phyloP scores from a whole-genome alignment of 1,140 invertebrate genomes.

The Drosophila malerkotliana region DNA sequence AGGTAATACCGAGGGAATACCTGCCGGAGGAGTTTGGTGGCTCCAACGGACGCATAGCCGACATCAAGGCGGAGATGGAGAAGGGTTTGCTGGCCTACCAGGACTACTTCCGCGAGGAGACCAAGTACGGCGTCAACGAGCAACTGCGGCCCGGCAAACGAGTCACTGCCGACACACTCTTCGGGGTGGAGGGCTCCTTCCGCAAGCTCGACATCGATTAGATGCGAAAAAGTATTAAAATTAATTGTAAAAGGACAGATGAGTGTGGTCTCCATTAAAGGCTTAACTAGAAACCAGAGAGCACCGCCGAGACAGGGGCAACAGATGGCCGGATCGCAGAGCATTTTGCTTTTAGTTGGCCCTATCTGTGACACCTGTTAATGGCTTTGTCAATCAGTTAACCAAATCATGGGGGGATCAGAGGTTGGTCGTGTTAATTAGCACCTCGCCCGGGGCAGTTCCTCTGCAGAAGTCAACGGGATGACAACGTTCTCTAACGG shows the following conservation, averaged over 20 bases:
- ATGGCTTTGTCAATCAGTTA: constrained; percentile 71
- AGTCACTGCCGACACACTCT: constrained; percentile 84
- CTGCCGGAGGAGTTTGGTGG: constrained; percentile 86
- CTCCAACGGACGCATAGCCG: constrained; percentile 83
- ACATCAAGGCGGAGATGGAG: constrained; percentile 85
- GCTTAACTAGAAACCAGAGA: not conserved
- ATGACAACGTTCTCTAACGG: constrained; percentile 39
- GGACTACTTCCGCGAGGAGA: constrained; percentile 85
- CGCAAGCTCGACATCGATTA: constrained; percentile 82
- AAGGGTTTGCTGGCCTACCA: constrained; percentile 84
- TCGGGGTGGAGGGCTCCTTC: constrained; percentile 86
- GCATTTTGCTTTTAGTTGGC: constrained; percentile 55
- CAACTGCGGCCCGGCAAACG: constrained; percentile 84
- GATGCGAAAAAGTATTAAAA: constrained; percentile 1
- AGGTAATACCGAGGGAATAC: constrained; percentile 84
- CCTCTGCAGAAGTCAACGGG: constrained; percentile 8
- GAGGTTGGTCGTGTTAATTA: constrained; percentile 58
- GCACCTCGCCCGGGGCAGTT: constrained; percentile 33
- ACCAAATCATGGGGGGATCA: constrained; percentile 57
- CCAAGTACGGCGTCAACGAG: constrained; percentile 85
- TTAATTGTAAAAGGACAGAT: not conserved
- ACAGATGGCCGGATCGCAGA: constrained; percentile 26
- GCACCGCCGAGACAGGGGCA: not conserved
- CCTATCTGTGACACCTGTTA: constrained; percentile 72
- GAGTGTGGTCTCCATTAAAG: not conserved